Base-by-base conservation (phyloP, 2,113 vertebrate genomes). In the Geothlypis trichas region DNA sequence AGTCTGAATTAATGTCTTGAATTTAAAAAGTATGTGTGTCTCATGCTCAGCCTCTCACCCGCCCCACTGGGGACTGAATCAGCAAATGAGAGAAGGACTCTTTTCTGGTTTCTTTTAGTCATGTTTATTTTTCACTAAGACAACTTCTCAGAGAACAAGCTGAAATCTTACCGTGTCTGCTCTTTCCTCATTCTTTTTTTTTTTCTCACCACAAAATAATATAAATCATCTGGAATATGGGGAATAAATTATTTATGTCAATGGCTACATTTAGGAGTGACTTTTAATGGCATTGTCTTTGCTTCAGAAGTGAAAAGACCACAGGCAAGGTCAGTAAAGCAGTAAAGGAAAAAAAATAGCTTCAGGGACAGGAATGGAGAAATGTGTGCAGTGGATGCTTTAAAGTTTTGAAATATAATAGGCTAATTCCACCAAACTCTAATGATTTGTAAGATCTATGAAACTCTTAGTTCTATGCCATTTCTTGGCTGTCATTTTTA, bases 41-140 rank as follows among this genome's bases (percentile, higher is more conserved):
- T 47, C 58, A 21, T 27, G 16, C 23, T 55, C 31, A 17, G 22
- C 20, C n/a, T 42, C 41, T 54, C 58, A 62, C 42, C 41, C 52
- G 79, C 69, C 62, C 57, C 68, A 19, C 46, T 61, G 41, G 54
- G 37, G 49, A 89, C 37, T 54, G 49, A 66, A 87, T 78, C 74
- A 67, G 81, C 80, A 91, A 74, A 68, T 10, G 59, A 67, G 39
- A 77, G n/a, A 63, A 72, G 22, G 35, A 49, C 13, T 74, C 7
- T 42, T 57, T 96, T 83, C 63, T 77, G 57, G 63, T 74, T 90
- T 76, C 81, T 83, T 75, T 54, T 21, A 57, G 28, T 42, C 66
- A 30, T 76, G 72, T 94, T 96, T 96, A 71, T 65, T 86, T 91
- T 90, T 90, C 49, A 49, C 72, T 81, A 75, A 67, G 73, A 74